These are phyloP conservation scores for Aphaenogaster floridana DNA, from an alignment of 1,140 invertebrate species.

Conservation along the genomic window DNA sequence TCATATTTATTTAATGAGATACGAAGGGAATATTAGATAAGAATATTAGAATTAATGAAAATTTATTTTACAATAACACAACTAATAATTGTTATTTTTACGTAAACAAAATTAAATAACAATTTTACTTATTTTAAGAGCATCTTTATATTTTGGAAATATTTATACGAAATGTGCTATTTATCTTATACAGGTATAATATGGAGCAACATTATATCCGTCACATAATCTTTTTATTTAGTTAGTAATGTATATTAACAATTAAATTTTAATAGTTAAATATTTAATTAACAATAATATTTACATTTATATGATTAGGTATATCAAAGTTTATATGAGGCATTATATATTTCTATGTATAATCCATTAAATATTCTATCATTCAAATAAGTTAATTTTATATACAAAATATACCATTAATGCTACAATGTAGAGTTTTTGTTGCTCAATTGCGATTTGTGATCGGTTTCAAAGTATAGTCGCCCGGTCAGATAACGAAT, in stretches of 20 bases:
- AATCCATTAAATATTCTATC: neutral
- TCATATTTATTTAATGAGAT: neutral
- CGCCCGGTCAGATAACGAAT: neutral
- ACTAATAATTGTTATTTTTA: neutral
- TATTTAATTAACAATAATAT: neutral
- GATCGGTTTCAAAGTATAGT: neutral
- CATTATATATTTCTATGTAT: neutral
- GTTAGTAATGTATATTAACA: slow-evolving; percentile 1
- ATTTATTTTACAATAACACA: neutral
- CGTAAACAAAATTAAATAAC: neutral
- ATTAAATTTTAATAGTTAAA: neutral
- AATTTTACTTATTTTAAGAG: neutral
- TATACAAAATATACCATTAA: neutral
- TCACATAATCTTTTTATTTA: neutral
- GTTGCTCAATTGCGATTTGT: neutral
- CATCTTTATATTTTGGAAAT: neutral
- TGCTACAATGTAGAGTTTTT: neutral
- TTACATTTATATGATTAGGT: slow-evolving; percentile 6
- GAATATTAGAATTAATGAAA: neutral
- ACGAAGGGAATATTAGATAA: neutral
- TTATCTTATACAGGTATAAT: slow-evolving; percentile 7
- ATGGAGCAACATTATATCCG: neutral
- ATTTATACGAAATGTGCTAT: neutral
- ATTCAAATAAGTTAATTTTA: neutral
- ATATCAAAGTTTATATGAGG: neutral